Evolutionary conservation across 2,797 vertebrate genomes (phyloP), one percentile per base, ranked within the genome.

Genomic region (Falco rusticolus): DNA sequence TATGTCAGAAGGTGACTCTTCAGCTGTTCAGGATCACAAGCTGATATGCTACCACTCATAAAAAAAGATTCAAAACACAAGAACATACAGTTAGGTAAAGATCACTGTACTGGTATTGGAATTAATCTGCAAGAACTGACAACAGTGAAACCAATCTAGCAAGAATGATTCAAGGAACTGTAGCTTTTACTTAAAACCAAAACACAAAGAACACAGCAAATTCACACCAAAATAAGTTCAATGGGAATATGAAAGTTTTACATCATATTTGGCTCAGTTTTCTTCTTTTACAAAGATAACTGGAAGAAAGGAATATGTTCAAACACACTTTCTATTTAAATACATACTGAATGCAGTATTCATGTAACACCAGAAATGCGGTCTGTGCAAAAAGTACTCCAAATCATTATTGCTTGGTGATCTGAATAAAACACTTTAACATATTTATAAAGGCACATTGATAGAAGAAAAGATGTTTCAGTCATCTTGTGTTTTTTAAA

Each of bases 1-100:
- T 94, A 97, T 98, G 99, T 99, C 99, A 98, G 96, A 94, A 97
- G 98, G 98, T 98, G 98, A 98, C 95, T 98, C 97, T 98, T 99
- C 99, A 99, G 99, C 99, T 99, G 99, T 99, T 99, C 96, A 87
- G 98, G 97, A 99, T 99, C 98, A 98, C 91, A 97, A 98, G 97
- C 97, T 97, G 97, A 97, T 97, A 97, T 95, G 98, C 97, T 97
- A 96, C 97, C 94, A 97, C 97, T 98, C 95, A 97, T 98, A 97
- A 98, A 98, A 98, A 90, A 97, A 92, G 97, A 98, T 88, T 97
- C 90, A 97, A 98, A 98, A 97, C 96, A 98, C 91, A 97, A 84
- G 94, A 96, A 96, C 69, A 66, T 94, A 95, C 78, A 94, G 92
- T 94, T 96, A 96, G 93, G 92, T 94, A 89, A 96, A 96, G 94